Conservation (phyloP, 2,797 vertebrate genomes). For the Microchirus variegatus region DNA sequence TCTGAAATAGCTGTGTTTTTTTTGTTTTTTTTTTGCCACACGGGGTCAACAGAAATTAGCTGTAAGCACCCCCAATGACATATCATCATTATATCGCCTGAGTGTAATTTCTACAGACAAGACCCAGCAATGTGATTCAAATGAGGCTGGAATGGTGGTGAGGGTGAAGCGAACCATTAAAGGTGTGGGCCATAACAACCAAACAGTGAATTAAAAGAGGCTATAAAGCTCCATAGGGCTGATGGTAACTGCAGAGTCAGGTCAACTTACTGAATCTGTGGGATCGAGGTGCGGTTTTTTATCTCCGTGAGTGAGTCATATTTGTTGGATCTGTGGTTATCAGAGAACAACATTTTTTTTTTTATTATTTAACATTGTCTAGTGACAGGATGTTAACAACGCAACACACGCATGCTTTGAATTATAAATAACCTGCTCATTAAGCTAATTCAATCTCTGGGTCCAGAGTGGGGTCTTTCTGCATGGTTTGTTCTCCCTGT, state of each 20-base stretch:
- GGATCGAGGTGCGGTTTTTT: not conserved
- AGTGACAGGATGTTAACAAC: not conserved
- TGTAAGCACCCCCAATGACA: not conserved
- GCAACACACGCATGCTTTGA: not conserved
- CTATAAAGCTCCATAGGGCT: not conserved
- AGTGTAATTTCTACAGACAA: not conserved
- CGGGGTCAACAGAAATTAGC: not conserved
- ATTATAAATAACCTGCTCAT: not conserved
- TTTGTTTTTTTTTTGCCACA: not conserved
- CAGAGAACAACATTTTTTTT: not conserved
- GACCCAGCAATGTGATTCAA: not conserved
- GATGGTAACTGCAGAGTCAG: not conserved
- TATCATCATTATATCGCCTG: not conserved
- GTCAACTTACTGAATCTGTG: not conserved
- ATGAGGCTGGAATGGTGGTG: not conserved
- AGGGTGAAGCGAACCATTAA: not conserved
- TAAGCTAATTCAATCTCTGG: not conserved
- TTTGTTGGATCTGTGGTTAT: not conserved
- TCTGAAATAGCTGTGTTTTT: not conserved
- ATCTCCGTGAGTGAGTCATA: not conserved
- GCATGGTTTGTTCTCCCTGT: no score
- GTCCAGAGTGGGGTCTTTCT: no score
- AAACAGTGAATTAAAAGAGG: not conserved
- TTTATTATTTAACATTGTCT: not conserved
- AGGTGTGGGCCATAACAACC: not conserved